These are phyloP conservation scores for Dendrolimus pini DNA, from an alignment of 2,888 invertebrate genomes.

Conservation along the genomic window DNA sequence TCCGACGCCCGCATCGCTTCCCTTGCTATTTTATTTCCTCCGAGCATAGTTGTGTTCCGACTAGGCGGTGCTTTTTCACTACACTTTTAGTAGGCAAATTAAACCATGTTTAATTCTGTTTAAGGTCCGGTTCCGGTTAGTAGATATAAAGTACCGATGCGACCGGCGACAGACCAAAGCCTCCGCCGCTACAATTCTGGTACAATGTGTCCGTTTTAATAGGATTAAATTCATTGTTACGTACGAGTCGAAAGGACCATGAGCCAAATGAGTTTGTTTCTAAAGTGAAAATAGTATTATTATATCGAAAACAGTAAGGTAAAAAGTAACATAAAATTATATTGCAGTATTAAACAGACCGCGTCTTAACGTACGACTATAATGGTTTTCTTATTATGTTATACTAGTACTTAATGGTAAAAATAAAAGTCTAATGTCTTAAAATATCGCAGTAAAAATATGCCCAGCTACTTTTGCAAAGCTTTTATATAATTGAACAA, in stretches of 20 bases:
- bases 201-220: constrained; percentile 71
- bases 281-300: constrained; percentile 12
- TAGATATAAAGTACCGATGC: constrained; percentile 49
- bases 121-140: constrained; percentile 71
- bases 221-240: constrained; percentile 73
- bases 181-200: constrained; percentile 65
- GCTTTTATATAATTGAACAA: no score
- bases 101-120: constrained; percentile 73
- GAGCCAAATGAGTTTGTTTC: constrained; percentile 61
- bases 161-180: constrained; percentile 71
- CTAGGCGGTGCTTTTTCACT: constrained; percentile 64
- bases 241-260: constrained; percentile 59
- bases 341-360: neutral
- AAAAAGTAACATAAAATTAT: neutral
- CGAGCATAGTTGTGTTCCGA: constrained; percentile 68
- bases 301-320: neutral
- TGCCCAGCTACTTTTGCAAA: no score
- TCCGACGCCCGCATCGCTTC: constrained; percentile 75
- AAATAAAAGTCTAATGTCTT: no score
- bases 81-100: constrained; percentile 57
- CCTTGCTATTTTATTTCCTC: constrained; percentile 74
- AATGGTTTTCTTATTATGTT: no score
- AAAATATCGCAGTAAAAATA: no score
- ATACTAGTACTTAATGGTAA: no score
- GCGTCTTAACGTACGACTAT: no score